These are phyloP conservation scores for Melopsittacus undulatus DNA, from an alignment of 2,797 vertebrate genomes.

Conservation along the genomic window DNA sequence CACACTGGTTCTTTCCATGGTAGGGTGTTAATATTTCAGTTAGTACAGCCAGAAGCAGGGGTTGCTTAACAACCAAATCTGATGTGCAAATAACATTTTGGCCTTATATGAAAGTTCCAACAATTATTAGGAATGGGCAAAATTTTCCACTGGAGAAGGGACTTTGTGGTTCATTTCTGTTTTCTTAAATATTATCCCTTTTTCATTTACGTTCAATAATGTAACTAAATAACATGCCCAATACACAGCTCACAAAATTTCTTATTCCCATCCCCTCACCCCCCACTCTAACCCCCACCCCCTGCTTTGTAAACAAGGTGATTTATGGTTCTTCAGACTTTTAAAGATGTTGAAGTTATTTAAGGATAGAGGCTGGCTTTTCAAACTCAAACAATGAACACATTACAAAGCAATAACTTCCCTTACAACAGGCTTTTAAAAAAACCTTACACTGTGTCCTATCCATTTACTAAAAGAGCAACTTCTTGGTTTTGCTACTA, in stretches of 20 bases:
- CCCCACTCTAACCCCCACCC: no score
- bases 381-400: conserved; percentile 32
- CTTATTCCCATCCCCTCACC: neutral
- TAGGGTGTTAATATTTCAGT: neutral
- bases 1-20: neutral
- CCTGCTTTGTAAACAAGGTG: neutral
- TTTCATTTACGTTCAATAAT: neutral
- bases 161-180: neutral
- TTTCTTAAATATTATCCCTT: neutral
- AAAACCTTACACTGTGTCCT: neutral
- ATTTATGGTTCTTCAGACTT: neutral
- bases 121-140: neutral
- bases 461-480: neutral
- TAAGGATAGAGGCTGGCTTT: neutral
- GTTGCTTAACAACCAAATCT: neutral
- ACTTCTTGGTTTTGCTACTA: neutral
- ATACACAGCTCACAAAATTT: neutral
- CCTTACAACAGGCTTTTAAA: neutral
- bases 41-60: neutral
- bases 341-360: conserved; percentile 4
- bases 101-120: neutral
- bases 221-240: neutral
- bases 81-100: neutral
- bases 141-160: neutral
- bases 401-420: conserved; percentile 15